These are phyloP conservation scores for Pilophorus perplexus DNA, from an alignment of 2,888 invertebrate species.

Conservation along the genomic window DNA sequence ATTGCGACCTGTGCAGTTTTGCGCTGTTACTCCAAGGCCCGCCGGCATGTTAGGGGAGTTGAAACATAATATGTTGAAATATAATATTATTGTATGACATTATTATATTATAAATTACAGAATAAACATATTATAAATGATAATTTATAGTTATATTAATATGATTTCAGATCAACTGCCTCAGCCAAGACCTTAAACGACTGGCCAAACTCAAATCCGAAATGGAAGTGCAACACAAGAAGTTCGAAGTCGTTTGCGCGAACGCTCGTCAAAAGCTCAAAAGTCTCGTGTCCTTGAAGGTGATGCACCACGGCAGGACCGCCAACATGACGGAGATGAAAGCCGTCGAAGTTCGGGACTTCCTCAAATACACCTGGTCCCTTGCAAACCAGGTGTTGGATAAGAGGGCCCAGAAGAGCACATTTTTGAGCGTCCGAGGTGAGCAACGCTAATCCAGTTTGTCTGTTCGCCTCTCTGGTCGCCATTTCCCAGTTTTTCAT, in stretches of 20 bases:
- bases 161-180: constrained; percentile 5
- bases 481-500: too few relatives aligned
- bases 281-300: neutral
- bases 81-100: neutral
- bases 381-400: constrained; percentile 1
- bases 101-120: neutral
- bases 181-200: constrained; percentile 7
- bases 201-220: neutral
- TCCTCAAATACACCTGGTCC: constrained; percentile 27
- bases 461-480: too few relatives aligned
- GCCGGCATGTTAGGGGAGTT: too few relatives aligned
- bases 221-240: neutral
- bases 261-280: neutral
- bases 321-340: constrained; percentile 2
- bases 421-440: constrained; percentile 29
- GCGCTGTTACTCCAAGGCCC: too few relatives aligned
- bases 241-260: neutral
- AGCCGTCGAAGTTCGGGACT: constrained; percentile 3
- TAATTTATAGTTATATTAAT: neutral
- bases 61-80: too few relatives aligned
- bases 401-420: constrained; percentile 7
- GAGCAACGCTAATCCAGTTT: too few relatives aligned
- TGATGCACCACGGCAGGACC: neutral
- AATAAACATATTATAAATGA: neutral
- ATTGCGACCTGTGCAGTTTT: too few relatives aligned